These are phyloP conservation scores for Canis aureus DNA, from an alignment of 2,113 vertebrate genomes.

Conservation along the genomic window DNA sequence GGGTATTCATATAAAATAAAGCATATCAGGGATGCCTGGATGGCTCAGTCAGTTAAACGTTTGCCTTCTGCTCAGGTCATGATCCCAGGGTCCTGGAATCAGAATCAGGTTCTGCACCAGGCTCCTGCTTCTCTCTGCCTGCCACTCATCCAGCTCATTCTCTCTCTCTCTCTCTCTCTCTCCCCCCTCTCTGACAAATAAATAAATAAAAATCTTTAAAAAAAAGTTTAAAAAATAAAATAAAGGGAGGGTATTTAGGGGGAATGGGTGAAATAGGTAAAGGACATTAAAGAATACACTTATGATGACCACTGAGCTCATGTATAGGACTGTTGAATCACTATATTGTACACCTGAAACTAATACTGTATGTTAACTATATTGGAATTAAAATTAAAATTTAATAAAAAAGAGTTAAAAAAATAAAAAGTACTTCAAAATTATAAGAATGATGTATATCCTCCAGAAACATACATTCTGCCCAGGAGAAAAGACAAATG, in stretches of 20 bases:
- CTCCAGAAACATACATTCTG: background rate
- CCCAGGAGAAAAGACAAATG: background rate
- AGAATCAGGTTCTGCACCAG: too few species aligned
- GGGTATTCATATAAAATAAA: background rate
- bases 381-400: background rate
- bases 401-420: background rate
- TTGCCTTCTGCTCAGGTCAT: too few species aligned
- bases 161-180: too few species aligned
- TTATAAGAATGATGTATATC: background rate
- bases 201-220: too few species aligned
- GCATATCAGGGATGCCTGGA: background rate
- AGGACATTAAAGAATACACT: background rate
- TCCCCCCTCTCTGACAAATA: too few species aligned
- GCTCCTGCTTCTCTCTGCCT: too few species aligned
- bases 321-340: background rate
- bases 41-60: too few species aligned
- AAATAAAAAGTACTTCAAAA: background rate
- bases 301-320: background rate
- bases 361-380: background rate
- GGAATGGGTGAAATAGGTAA: background rate
- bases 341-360: background rate
- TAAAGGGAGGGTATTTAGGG: background rate
- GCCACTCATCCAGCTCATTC: too few species aligned
- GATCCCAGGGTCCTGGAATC: too few species aligned
- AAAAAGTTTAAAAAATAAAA: too few species aligned